Evolutionary conservation across 2,888 invertebrate species (phyloP).

Genomic region (Eurytoma californica): DNA sequence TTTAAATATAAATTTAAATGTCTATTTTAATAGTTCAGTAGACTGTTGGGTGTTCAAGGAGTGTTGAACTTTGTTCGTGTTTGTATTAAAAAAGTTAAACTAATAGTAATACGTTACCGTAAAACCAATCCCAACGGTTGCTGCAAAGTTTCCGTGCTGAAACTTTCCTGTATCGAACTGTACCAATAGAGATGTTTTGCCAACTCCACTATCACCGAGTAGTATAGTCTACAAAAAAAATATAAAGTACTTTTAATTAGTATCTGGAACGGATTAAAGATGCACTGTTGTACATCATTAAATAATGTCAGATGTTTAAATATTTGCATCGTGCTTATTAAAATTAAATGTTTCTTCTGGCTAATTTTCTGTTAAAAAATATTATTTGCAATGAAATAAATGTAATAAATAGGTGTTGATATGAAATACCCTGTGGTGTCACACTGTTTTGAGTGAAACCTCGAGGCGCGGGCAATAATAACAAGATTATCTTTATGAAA

Average conservation of each 20-base stretch:
- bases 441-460: not conserved
- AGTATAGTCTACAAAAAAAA: slow-evolving; percentile 85
- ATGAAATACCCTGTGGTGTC: too few species aligned
- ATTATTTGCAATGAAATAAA: too few species aligned
- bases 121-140: slow-evolving; percentile 95
- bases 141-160: slow-evolving; percentile 92
- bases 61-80: slow-evolving; percentile 10
- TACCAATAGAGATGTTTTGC: slow-evolving; percentile 93
- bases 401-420: too few species aligned
- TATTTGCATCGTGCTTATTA: too few species aligned
- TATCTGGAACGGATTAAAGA: too few species aligned
- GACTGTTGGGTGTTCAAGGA: too few species aligned
- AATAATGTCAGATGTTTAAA: too few species aligned
- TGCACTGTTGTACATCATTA: too few species aligned
- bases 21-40: too few species aligned
- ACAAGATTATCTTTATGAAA: slow-evolving; percentile 9
- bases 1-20: too few species aligned
- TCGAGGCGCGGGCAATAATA: not conserved
- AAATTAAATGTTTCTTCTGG: too few species aligned
- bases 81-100: slow-evolving; percentile 36
- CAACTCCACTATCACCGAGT: slow-evolving; percentile 95
- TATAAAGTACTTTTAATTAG: slow-evolving; percentile 5
- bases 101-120: slow-evolving; percentile 82
- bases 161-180: slow-evolving; percentile 96
- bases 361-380: too few species aligned